Evolutionary conservation across 2,888 invertebrate genomes (phyloP).

Genomic region (Endomychus coccineus): DNA sequence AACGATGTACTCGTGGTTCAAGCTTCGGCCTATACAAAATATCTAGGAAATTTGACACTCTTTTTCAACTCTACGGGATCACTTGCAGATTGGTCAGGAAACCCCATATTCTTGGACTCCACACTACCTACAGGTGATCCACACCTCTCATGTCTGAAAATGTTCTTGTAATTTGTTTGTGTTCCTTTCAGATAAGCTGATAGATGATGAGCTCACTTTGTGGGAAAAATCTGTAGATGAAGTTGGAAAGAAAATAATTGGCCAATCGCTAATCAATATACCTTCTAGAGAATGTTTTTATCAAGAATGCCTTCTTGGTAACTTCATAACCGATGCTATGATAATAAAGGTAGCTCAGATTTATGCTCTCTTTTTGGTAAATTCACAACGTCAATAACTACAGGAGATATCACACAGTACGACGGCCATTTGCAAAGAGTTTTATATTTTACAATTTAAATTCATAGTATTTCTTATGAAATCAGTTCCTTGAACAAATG

Average conservation of each 20-base stretch:
- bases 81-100: constrained; percentile 57
- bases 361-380: neutral
- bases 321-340: constrained; percentile 65
- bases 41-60: constrained; percentile 69
- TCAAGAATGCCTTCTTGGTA: constrained; percentile 67
- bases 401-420: too few relatives aligned
- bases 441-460: too few relatives aligned
- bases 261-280: constrained; percentile 42
- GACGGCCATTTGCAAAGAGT: too few relatives aligned
- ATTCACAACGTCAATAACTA: too few relatives aligned
- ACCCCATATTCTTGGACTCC: constrained; percentile 52
- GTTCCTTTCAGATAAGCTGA: too few relatives aligned
- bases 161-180: too few relatives aligned
- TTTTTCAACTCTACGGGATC: constrained; percentile 62
- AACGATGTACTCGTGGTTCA: constrained; percentile 61
- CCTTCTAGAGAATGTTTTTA: constrained; percentile 49
- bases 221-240: constrained; percentile 53
- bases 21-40: constrained; percentile 65
- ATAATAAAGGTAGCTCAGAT: constrained; percentile 51
- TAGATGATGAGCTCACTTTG: too few relatives aligned
- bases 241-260: constrained; percentile 51
- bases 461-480: too few relatives aligned
- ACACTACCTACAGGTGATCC: constrained; percentile 4
- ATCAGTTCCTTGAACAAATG: too few relatives aligned
- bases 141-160: too few relatives aligned